These are phyloP conservation scores for Heterochromis multidens DNA, from an alignment of 2,113 vertebrate species.

Conservation along the genomic window DNA sequence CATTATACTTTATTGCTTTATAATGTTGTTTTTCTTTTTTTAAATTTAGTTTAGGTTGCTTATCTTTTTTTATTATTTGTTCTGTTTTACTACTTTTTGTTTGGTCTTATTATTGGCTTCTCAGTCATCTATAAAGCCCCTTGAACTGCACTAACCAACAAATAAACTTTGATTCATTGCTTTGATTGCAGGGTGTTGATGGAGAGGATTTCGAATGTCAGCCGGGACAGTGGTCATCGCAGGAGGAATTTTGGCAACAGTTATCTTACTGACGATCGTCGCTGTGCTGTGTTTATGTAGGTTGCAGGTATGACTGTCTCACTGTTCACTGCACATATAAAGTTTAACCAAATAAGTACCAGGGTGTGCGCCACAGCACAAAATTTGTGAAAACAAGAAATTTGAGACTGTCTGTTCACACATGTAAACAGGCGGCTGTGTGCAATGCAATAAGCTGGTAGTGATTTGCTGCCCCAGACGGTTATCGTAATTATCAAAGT, in stretches of 20 bases:
- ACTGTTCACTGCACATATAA: background rate
- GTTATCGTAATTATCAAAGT: background rate
- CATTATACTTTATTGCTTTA: background rate
- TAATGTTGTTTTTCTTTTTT: background rate
- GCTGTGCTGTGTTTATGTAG: constrained; percentile 86
- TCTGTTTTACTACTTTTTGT: no score
- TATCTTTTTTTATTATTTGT: no score
- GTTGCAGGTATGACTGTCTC: constrained; percentile 79
- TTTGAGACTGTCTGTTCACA: background rate
- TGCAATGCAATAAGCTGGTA: background rate
- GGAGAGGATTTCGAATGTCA: constrained; percentile 98
- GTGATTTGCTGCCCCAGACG: background rate
- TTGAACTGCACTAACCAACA: fast-evolving
- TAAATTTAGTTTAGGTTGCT: fast-evolving
- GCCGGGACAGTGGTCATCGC: constrained; percentile 99
- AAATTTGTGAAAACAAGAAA: fast-evolving
- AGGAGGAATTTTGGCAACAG: constrained; percentile 95
- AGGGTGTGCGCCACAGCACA: background rate
- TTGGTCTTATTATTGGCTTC: background rate
- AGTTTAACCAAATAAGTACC: background rate
- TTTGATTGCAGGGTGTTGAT: constrained; percentile 80
- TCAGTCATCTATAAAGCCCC: background rate
- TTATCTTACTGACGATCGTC: constrained; percentile 96
- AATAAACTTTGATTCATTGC: background rate
- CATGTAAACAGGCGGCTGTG: background rate